A percentile compares a stretch with the other conserved stretches of the same genome.
phyloP scores from a whole-genome alignment of 2,113 vertebrate species.

The Muntiacus reevesi region DNA sequence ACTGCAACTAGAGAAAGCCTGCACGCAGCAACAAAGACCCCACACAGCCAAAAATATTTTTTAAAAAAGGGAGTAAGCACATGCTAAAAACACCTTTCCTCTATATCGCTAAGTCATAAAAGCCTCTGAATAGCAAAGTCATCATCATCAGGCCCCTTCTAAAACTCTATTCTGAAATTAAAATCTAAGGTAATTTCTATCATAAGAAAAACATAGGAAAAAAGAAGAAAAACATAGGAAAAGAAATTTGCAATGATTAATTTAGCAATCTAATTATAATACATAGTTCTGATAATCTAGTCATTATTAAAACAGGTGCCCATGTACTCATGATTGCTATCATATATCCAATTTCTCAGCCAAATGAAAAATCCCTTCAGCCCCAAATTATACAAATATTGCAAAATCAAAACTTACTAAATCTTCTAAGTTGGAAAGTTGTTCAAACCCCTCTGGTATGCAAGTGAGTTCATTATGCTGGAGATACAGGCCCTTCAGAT shows the following conservation, averaged over 20 bases:
- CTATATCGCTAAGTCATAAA: neutral
- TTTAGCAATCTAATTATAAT: neutral
- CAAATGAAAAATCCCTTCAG: neutral
- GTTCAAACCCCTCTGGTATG: constrained; percentile 87
- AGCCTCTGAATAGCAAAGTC: neutral
- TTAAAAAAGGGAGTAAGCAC: neutral
- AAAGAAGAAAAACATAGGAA: neutral
- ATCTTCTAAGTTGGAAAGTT: constrained; percentile 87
- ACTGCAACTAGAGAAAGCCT: neutral
- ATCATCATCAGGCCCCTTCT: neutral
- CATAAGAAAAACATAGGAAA: neutral
- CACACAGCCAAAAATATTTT: neutral
- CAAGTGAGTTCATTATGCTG: constrained; percentile 90
- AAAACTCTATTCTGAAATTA: constrained; percentile 22
- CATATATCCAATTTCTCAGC: neutral
- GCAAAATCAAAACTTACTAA: constrained; percentile 84
- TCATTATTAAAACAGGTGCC: neutral
- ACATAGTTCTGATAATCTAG: neutral
- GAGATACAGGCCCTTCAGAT: constrained; percentile 86
- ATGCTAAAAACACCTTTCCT: neutral
- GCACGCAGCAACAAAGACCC: neutral
- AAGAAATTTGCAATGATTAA: neutral
- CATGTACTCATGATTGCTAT: constrained; percentile 3
- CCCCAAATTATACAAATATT: neutral
- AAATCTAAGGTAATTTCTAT: neutral